Base-by-base conservation (phyloP, 2,113 vertebrate species). In the Macroglossus sobrinus region DNA sequence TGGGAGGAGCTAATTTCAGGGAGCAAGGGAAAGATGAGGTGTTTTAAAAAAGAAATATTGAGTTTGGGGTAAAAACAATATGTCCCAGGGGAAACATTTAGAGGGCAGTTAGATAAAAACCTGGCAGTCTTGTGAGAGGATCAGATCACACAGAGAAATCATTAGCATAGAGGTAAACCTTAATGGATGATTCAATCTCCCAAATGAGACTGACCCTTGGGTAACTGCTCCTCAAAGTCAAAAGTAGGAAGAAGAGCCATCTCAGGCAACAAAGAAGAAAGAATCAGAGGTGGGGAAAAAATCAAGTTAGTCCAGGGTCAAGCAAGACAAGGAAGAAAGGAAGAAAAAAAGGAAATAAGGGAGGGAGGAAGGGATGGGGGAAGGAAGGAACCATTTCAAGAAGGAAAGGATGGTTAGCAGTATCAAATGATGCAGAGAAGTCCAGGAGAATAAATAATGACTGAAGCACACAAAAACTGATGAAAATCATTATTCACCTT, bases 41-140 rank as follows among this genome's bases (percentile, higher is more conserved):
- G 11, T 80, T 93, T 78, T 85, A 28, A 81, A 38, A 89, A 81
- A 82, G 57, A 93, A 88, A 84, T 96, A 55, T 28, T 78, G n/a
- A 85, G 63, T 3, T 86, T 96, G 68, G 63, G 33, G 43, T 69
- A 21, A 89, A 85, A 96, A 57, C 24, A 14, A 16, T 80, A 8
- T 63, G 79, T 74, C 18, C 28, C 89, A 84, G 28, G 78, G 59
- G 64, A 93, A 86, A 88, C 26, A 57, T 64, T 75, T 86, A 74
- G 26, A 79, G 26, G 28, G 7, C 30, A 84, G 55, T 87, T 76
- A 84, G 72, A 26, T 81, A 95, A 50, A 78, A 64, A 50, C 2
- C 28, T 24, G 40, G 18, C 28, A 59, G 61, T 84, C 15, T 76
- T 80, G 38, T 38, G 75, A 91, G 61, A 79, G 28, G 35, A 68